Base-by-base conservation (phyloP, 2,797 vertebrate species). In the Mallotus villosus region DNA sequence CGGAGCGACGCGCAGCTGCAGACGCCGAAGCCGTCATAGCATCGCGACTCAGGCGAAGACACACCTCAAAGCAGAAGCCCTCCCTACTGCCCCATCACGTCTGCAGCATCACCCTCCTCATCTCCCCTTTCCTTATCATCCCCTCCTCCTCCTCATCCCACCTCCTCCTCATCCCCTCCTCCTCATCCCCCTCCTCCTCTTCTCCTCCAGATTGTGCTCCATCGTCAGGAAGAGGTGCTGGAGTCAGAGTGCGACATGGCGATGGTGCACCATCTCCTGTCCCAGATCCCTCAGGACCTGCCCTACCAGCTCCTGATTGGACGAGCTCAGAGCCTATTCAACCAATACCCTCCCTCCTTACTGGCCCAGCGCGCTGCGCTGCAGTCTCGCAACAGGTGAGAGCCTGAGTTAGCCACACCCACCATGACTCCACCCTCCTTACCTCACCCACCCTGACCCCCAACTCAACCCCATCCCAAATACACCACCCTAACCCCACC, bases 171-270 rank as follows among this genome's bases (percentile, higher is more conserved):
- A 7, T 63, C 63, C 57, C 8, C 53, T 61, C 61, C 27, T 53
- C 51, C n/a, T 51, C 61, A 34, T 22, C 5, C 68, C 68, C 95
- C 92, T 0, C 84, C 0, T 12, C 1, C 57, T 75, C 22, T 91
- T 84, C 0, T 12, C 1, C 57, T 75, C 21, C 91, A 99, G 98
- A 99, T 99, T 0, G 98, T 99, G 70, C 86, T 99, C 73, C 82
- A 99, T 83, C 92, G 98, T 71, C 88, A 97, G 74, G 93, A 96
- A 75, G 97, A 99, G 84, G 97, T 99, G 66, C 86, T 99, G 86
- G 96, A 97, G 9, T 98, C 97, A 2, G 97, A 99, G 83, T 99
- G 98, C 2, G 98, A 99, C 86, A 99, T 99, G 98, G 96, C 98
- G 60, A 97, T 96, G 27, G 94, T 99, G 72, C 98, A 99, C 89